Evolutionary conservation across 2,797 vertebrate species (phyloP).

Genomic region (Sciurus vulgaris): DNA sequence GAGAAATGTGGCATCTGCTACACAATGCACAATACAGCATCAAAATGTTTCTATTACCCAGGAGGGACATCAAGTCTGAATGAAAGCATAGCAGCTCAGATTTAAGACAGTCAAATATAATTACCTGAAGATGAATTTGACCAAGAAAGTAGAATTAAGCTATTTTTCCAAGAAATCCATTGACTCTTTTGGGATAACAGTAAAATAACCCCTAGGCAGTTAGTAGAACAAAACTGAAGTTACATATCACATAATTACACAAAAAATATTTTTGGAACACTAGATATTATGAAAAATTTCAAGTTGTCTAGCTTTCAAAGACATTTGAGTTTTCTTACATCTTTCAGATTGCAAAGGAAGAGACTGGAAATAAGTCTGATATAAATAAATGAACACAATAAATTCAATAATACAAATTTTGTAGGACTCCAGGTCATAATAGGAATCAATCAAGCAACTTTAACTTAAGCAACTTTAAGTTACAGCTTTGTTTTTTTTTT

Average conservation of each 20-base stretch:
- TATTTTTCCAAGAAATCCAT: slow-evolving; percentile 50
- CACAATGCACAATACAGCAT: background rate
- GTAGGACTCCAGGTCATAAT: rapidly evolving
- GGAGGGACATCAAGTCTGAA: slow-evolving; percentile 58
- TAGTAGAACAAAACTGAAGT: slow-evolving; percentile 37
- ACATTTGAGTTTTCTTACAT: background rate
- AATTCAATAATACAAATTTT: background rate
- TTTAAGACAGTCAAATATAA: slow-evolving; percentile 68
- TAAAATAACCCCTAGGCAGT: slow-evolving; percentile 36
- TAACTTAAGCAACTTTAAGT: background rate
- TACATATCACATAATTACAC: background rate
- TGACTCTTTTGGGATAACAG: slow-evolving; percentile 1
- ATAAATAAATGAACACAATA: background rate
- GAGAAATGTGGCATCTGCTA: slow-evolving; percentile 67
- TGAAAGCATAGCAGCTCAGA: slow-evolving; percentile 44
- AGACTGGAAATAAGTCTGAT: background rate
- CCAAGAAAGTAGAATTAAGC: slow-evolving; percentile 59
- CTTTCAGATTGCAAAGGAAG: background rate
- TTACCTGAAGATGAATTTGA: slow-evolving; percentile 69
- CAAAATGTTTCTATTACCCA: slow-evolving; percentile 19
- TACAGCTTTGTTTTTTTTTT: background rate
- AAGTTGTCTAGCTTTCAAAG: background rate
- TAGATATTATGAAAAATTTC: slow-evolving; percentile 4
- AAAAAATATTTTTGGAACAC: background rate
- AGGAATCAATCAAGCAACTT: background rate